Evolutionary conservation across 2,113 vertebrate genomes (phyloP), one percentile per base, ranked within the genome.

Genomic region (Xiphorhynchus elegans): DNA sequence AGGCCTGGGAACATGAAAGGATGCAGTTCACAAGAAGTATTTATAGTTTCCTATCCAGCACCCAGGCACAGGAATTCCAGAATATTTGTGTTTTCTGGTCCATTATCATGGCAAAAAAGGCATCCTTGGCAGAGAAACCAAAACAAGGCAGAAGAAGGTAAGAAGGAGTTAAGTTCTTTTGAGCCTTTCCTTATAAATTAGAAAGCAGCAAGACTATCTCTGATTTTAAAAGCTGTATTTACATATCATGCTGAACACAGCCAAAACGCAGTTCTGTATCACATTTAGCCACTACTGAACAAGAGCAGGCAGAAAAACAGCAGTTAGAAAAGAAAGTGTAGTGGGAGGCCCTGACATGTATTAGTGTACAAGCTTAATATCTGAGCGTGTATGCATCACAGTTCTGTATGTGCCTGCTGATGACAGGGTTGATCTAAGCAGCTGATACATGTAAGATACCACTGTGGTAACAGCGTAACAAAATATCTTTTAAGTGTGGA

Each of bases 71-170:
- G 19, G 23, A 70, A 16, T 46, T 7, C 10, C 17, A 72, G 13
- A 52, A 11, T 29, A 33, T 50, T 58, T 77, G 17, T 58, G 25
- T 70, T 62, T 89, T 84, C 52, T 75, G 23, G 9, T 63, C 35
- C 0, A 0, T 72, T 78, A 42, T 9, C 1, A 0, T 8, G 17
- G 44, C 19, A 70, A 50, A 76, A 28, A 8, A 80, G 23, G 9
- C 13, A n/a, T 94, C 29, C 55, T 59, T 40, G 31, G 13, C 1
- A 2, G 29, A 60, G 39, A 75, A 10, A 4, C 13, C 29, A 75
- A 82, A 87, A 70, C 18, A 91, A 62, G 90, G 60, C 2, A 42
- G 56, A 77, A 68, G 21, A 21, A 23, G 5, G 3, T 49, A 69
- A 44, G 55, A 70, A 70, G 69, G 14, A 58, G 4, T 13, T 17